A percentile compares a stretch with the other conserved stretches of the same genome.
Evolutionary conservation across 1,140 invertebrate species (phyloP).

Genomic region (Caenorhabditis latens): DNA sequence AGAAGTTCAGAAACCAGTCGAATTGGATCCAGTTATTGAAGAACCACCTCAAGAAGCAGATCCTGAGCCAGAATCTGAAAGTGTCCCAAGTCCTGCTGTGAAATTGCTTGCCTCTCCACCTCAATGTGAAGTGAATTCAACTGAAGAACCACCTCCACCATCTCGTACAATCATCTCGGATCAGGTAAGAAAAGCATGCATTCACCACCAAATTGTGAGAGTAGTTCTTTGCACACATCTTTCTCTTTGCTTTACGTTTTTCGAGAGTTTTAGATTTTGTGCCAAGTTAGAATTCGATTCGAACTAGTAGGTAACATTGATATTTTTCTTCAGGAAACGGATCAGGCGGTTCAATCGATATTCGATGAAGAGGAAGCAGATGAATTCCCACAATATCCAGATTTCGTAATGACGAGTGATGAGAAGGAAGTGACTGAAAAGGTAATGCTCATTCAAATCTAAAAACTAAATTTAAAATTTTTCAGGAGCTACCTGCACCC

Average conservation of each 20-base stretch:
- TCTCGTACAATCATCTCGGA: conserved; percentile 13
- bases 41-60: neutral
- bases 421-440: neutral
- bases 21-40: neutral
- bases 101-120: neutral
- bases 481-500: neutral
- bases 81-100: neutral
- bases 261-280: neutral
- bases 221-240: neutral
- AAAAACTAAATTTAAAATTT: neutral
- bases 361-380: conserved; percentile 45
- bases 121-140: neutral
- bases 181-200: conserved; percentile 38
- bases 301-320: neutral
- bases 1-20: neutral
- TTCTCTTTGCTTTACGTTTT: neutral
- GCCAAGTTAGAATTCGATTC: neutral
- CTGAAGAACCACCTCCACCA: neutral
- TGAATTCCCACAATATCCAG: conserved; percentile 42
- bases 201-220: conserved; percentile 6
- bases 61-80: neutral
- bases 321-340: conserved; percentile 10
- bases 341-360: conserved; percentile 40
- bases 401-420: neutral
- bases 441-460: neutral